Percentiles rank a stretch among this genome's conserved stretches.
Evolutionary conservation across 2,113 vertebrate species (phyloP).

Genomic region (Rhabdornis inornatus): DNA sequence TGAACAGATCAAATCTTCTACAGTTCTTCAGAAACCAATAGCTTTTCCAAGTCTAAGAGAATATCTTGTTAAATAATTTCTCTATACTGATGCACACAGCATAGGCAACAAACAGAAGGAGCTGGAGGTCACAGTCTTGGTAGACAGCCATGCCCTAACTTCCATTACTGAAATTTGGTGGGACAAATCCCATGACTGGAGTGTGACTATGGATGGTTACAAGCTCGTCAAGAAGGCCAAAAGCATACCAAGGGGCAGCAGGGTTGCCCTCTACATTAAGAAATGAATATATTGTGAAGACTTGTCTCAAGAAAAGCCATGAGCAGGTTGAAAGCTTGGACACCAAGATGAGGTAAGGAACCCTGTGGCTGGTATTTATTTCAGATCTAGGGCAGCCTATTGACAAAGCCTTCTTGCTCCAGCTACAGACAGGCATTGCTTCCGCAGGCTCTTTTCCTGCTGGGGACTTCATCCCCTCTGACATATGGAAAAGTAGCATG

Average conservation of each 20-base stretch:
- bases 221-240: not conserved
- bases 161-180: not conserved
- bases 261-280: not conserved
- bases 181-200: rapidly evolving
- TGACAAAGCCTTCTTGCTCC: not conserved
- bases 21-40: not conserved
- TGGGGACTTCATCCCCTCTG: not conserved
- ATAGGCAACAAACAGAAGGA: not conserved
- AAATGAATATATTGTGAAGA: not conserved
- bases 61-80: not conserved
- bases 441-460: not conserved
- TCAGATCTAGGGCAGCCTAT: not conserved
- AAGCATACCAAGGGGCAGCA: rapidly evolving
- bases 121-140: not conserved
- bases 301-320: not conserved
- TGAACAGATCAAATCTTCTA: not conserved
- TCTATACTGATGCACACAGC: not conserved
- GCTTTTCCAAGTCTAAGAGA: not conserved
- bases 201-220: rapidly evolving
- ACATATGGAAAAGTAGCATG: not conserved
- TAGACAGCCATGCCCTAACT: not conserved
- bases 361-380: not conserved
- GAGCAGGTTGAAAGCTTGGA: not conserved
- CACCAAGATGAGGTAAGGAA: not conserved
- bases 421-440: not conserved